Evolutionary conservation across 2,797 vertebrate species (phyloP).

Genomic region (Toxotes lorentzi): DNA sequence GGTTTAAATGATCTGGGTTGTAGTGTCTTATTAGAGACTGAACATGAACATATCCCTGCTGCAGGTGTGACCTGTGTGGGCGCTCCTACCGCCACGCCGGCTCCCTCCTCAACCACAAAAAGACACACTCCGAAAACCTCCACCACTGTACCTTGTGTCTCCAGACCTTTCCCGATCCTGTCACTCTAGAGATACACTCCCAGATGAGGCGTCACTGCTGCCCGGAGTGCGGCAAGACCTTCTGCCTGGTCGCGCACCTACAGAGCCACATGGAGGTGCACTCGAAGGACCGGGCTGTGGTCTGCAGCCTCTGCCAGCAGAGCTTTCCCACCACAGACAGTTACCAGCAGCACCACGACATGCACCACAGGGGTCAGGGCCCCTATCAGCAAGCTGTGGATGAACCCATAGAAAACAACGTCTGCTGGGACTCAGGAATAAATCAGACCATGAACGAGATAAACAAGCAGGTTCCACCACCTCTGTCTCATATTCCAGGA

Average conservation of each 20-base stretch:
- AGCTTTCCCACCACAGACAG: constrained; percentile 81
- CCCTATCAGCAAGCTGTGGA: constrained; percentile 48
- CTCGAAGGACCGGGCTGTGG: constrained; percentile 81
- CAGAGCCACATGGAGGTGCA: constrained; percentile 90
- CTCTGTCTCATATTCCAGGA: constrained; percentile 70
- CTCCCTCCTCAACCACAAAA: constrained; percentile 94
- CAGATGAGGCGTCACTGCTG: constrained; percentile 91
- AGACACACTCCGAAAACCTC: constrained; percentile 91
- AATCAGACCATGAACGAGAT: constrained; percentile 64
- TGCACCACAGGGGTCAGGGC: constrained; percentile 64
- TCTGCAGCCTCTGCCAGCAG: constrained; percentile 82
- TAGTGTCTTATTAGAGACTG: constrained; percentile 19
- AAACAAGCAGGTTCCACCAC: constrained; percentile 71
- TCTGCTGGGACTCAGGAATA: constrained; percentile 77
- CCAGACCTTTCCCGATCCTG: constrained; percentile 91
- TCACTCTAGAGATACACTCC: constrained; percentile 91
- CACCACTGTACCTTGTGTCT: constrained; percentile 91
- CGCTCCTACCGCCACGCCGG: constrained; percentile 94
- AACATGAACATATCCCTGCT: constrained; percentile 43
- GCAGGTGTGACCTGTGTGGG: constrained; percentile 91
- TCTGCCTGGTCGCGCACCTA: constrained; percentile 90
- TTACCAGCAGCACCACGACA: constrained; percentile 85
- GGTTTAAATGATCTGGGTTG: constrained; percentile 2
- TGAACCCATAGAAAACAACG: constrained; percentile 32
- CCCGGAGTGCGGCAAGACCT: constrained; percentile 91